A percentile compares a stretch with the other conserved stretches of the same genome.
These are phyloP conservation scores for Aricia artaxerxes DNA, from an alignment of 2,888 invertebrate genomes.

Conservation along the genomic window DNA sequence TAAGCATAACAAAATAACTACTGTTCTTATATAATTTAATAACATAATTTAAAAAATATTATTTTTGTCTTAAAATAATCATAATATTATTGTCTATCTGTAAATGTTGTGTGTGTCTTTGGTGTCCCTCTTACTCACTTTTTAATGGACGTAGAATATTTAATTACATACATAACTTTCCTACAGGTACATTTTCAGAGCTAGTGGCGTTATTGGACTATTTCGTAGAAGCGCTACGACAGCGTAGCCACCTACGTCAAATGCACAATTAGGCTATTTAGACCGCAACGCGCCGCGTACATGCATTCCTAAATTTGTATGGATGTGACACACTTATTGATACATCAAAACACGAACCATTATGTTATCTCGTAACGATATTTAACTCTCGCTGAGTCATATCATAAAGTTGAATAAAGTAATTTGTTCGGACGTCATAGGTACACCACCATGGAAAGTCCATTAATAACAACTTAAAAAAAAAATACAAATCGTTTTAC, in stretches of 20 bases:
- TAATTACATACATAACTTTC: not conserved
- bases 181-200: not conserved
- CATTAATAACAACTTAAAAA: not conserved
- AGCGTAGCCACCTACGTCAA: not conserved
- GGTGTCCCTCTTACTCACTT: not conserved
- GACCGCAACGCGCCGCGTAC: too few relatives aligned
- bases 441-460: not conserved
- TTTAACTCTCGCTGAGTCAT: not conserved
- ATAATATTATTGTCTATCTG: too few relatives aligned
- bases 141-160: not conserved
- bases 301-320: not conserved
- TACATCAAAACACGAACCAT: not conserved
- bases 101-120: too few relatives aligned
- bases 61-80: too few relatives aligned
- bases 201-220: not conserved
- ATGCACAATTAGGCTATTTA: not conserved
- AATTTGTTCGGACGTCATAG: not conserved
- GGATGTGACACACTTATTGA: not conserved
- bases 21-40: too few relatives aligned
- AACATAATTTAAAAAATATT: too few relatives aligned
- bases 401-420: not conserved
- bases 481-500: not conserved
- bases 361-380: not conserved
- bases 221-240: constrained; percentile 5
- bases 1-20: too few relatives aligned